These are phyloP conservation scores for Eueremaeus valkanovi DNA, from an alignment of 2,888 invertebrate genomes.

Conservation along the genomic window DNA sequence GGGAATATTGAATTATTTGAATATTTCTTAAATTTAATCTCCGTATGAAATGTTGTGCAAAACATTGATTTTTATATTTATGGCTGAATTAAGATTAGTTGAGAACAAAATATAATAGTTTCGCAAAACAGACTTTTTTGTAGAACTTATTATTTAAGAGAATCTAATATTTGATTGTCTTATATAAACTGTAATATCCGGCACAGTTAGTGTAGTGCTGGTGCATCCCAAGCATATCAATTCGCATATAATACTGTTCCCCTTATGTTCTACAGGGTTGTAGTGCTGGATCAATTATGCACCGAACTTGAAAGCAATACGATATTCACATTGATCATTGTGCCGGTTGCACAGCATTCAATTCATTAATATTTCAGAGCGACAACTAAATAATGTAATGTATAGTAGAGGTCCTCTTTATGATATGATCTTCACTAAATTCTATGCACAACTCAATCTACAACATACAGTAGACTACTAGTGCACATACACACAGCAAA, in stretches of 20 bases:
- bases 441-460: background rate
- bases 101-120: too few relatives aligned
- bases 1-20: too few relatives aligned
- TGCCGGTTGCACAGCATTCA: background rate
- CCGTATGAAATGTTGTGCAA: too few relatives aligned
- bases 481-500: background rate
- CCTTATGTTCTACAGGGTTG: background rate
- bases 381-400: slow-evolving; percentile 27
- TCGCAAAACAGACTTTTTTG: too few relatives aligned
- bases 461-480: background rate
- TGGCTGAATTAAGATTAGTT: too few relatives aligned
- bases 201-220: background rate
- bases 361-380: slow-evolving; percentile 28
- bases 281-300: slow-evolving; percentile 33
- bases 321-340: slow-evolving; percentile 33
- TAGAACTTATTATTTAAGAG: too few relatives aligned
- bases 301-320: slow-evolving; percentile 35
- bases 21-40: too few relatives aligned
- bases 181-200: background rate
- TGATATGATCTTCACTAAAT: slow-evolving; percentile 19
- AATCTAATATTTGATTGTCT: background rate
- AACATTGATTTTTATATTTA: too few relatives aligned
- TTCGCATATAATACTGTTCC: slow-evolving; percentile 10
- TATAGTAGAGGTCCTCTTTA: slow-evolving; percentile 14
- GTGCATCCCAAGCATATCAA: slow-evolving; percentile 17